Conservation (phyloP, 1,140 invertebrate genomes). For the Akabosia matsudoensis region DNA sequence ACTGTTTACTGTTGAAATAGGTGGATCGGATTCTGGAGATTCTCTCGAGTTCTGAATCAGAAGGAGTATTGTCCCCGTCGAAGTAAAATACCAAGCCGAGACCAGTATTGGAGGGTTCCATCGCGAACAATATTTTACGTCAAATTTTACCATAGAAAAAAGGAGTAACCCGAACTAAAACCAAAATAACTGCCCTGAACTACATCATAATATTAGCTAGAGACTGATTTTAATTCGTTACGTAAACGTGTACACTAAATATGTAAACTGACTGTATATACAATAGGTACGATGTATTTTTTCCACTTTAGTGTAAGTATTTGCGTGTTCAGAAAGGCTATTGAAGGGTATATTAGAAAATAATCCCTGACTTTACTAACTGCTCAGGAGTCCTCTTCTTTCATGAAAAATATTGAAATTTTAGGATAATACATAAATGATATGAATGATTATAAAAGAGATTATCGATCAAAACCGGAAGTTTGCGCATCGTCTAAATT, state of each 20-base stretch:
- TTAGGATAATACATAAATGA: not conserved
- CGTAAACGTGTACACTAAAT: not conserved
- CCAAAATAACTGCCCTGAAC: not conserved
- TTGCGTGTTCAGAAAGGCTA: not conserved
- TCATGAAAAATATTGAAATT: not conserved
- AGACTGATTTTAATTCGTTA: not conserved
- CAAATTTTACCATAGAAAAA: too few species aligned
- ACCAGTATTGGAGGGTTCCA: too few species aligned
- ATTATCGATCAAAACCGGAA: not conserved
- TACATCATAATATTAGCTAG: not conserved
- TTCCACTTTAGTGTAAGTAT: not conserved
- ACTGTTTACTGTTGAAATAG: slow-evolving; percentile 17
- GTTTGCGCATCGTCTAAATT: not conserved
- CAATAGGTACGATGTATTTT: not conserved
- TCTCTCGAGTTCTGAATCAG: slow-evolving; percentile 45
- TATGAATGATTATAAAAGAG: not conserved
- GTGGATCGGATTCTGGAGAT: slow-evolving; percentile 46
- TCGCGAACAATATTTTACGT: too few species aligned
- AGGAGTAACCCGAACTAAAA: too few species aligned
- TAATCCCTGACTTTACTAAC: slow-evolving; percentile 10
- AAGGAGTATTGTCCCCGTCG: slow-evolving; percentile 40
- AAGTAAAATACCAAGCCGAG: slow-evolving; percentile 40
- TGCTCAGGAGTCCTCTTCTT: not conserved
- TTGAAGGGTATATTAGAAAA: too few species aligned
- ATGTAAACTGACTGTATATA: too few species aligned